Base-by-base conservation (phyloP, 1,140 invertebrate genomes). In the Bombus polaris region DNA sequence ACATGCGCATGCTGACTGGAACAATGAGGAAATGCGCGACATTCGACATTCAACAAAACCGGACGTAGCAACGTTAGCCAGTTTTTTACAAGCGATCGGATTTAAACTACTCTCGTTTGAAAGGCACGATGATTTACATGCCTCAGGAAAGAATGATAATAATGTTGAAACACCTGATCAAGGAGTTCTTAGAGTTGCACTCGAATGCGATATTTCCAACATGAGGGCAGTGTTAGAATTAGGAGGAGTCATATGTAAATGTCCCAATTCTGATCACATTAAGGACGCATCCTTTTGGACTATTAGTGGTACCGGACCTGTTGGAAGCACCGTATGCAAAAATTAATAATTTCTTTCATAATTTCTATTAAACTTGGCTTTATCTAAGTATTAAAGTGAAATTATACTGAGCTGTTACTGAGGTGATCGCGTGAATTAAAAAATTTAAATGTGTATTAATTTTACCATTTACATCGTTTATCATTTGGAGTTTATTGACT, bases 271-370 rank as follows among this genome's bases (percentile, higher is more conserved):
- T 22, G 89, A 92, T 68, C 82, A 79, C 1, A 12, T 91, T 22
- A 91, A 92, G 57, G 91, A 91, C 22, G 92, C 90, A 28, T 94
- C 94, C 0, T 93, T 94, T 74, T 94, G 93, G 94, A 94, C 92
- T 62, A 84, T 94, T n/a, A 91, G 88, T 66, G 93, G 93, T 35
- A 94, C 83, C 15, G 91, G 68, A 42, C 92, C 91, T 39, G 66
- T 65, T 13, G 87, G 77, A 72, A 91, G 86, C 70, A 81, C 62
- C 18, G 92, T 91, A 81, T 39, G 86, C 84, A 78, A 70, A 25
- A 76, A 66, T 39, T 22, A 3, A 66, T 3, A 47, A 15, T 32
- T 15, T 25, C 25, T 73, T 28, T 59, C 44, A 25, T 25, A 42
- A 65, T 42, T 73, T 53, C 5, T 25, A n/a, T 65, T 22, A 47